phyloP scores from a whole-genome alignment of 2,113 vertebrate species.

The Lamprologus ornatipinnis region DNA sequence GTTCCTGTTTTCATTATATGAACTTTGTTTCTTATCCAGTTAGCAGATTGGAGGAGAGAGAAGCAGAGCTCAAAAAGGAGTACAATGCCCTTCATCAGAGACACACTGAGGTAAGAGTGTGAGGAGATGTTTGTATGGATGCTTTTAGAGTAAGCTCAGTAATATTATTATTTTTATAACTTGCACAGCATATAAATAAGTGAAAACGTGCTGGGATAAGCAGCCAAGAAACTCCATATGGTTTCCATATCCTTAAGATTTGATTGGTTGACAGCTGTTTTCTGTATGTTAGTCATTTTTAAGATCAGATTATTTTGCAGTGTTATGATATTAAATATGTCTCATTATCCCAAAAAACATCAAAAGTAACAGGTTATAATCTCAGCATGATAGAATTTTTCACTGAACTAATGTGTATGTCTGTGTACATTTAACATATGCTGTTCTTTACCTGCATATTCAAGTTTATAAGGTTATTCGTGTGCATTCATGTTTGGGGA shows the following conservation, averaged over 20 bases:
- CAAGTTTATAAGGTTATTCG: background rate
- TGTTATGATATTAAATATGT: background rate
- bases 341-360: background rate
- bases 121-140: background rate
- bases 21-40: slow-evolving; percentile 70
- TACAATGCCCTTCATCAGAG: slow-evolving; percentile 92
- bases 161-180: background rate
- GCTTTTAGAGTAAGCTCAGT: background rate
- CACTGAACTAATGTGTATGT: background rate
- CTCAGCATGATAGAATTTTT: background rate
- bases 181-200: background rate
- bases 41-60: slow-evolving; percentile 91
- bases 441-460: background rate
- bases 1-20: accelerated
- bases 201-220: background rate
- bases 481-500: background rate
- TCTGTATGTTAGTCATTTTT: background rate
- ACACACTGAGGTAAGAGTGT: slow-evolving; percentile 85
- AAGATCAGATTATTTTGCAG: background rate
- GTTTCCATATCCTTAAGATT: accelerated
- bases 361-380: background rate
- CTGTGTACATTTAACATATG: background rate
- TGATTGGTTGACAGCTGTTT: background rate
- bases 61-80: slow-evolving; percentile 94
- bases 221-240: background rate